Base-by-base conservation (phyloP, 1,140 invertebrate genomes). In the Bombus turneri region DNA sequence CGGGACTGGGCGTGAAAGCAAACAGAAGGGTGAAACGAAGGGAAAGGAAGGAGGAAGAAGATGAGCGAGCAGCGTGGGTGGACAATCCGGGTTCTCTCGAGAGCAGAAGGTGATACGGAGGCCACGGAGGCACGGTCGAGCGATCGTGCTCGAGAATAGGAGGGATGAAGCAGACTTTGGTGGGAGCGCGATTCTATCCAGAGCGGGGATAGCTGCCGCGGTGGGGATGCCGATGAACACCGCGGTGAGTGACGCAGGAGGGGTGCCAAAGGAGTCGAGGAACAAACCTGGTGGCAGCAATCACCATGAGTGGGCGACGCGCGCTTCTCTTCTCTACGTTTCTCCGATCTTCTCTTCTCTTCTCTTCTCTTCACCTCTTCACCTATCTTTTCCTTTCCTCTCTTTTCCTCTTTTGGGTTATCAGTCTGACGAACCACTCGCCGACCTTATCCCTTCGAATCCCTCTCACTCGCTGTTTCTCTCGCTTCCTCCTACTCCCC, bases 251-350 rank as follows among this genome's bases (percentile, higher is more conserved):
- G 81, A 75, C 59, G 85, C 57, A 76, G 53, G 69, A 68, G 71
- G 81, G 82, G 76, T 71, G 62, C 34, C 62, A 73, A 69, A 62
- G 71, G 88, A 69, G 53, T 59, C 85, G 86, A 83, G 87, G 81
- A 87, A 92, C 85, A 92, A 92, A 86, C 86, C 89, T 91, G 91
- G 91, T 89, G 90, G 91, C 89, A 90, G 91, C 92, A 93, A 93
- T 94, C 93, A 93, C 90, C 88, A 90, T 93, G 93, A 94, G 94
- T 94, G 92, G 92, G 93, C 93, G 93, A 94, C 93, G 93, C 91
- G 92, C 93, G 92, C 91, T 94, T 92, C 91, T 92, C 87, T 85
- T 88, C 85, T 85, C 91, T 66, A 68, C 84, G 85, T 72, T 53
- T 69, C 37, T 62, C 41, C 37, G 39, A 18, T 91, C 62, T 64